Evolutionary conservation across 1,140 invertebrate species (phyloP).

Genomic region (Euglossa dilemma): DNA sequence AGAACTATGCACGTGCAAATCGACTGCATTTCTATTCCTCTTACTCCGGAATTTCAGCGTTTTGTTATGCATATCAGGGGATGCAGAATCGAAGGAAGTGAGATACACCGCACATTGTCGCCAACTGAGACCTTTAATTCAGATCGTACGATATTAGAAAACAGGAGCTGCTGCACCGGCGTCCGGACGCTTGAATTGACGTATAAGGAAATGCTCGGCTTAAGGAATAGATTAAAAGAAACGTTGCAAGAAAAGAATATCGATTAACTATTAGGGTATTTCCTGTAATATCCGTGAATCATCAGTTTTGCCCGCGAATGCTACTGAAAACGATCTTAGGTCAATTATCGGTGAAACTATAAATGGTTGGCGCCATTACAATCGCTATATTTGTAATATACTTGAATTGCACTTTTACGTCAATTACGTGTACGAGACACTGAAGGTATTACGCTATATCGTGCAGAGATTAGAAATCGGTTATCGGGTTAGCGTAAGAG

Average conservation of each 20-base stretch:
- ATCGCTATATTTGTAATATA: background rate
- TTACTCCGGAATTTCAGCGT: background rate
- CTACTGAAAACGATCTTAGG: slow-evolving; percentile 22
- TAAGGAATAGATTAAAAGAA: background rate
- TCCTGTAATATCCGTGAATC: slow-evolving; percentile 55
- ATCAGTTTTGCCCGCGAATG: slow-evolving; percentile 37
- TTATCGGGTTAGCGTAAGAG: no score
- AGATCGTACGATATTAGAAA: no score
- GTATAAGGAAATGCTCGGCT: background rate
- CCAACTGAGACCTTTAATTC: background rate
- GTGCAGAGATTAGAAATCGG: no score
- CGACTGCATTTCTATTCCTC: background rate
- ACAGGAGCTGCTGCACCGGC: no score
- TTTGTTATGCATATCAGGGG: slow-evolving; percentile 4
- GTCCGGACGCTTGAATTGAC: no score
- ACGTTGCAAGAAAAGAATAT: background rate
- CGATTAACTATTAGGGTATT: slow-evolving; percentile 48
- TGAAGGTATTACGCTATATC: no score
- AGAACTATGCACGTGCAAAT: background rate
- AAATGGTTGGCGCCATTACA: background rate
- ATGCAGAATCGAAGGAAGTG: background rate
- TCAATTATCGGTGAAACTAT: slow-evolving; percentile 54
- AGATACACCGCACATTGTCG: background rate
- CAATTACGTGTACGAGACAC: background rate
- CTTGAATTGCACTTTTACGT: background rate